Base-by-base conservation (phyloP, 2,888 invertebrate species). In the Brachypalpus laphriformis region DNA sequence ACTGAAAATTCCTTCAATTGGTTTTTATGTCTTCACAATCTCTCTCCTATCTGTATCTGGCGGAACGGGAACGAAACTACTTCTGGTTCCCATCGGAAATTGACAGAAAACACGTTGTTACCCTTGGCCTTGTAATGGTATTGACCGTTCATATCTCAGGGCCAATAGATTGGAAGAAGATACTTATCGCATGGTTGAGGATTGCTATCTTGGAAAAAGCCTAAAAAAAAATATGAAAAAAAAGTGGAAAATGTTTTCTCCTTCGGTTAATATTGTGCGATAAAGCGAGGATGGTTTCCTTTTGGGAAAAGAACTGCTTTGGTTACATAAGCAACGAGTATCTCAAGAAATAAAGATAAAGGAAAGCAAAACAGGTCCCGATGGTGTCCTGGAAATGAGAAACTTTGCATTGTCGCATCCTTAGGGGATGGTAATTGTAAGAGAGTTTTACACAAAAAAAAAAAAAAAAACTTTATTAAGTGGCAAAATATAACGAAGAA, bases 341-440 rank as follows among this genome's bases (percentile, higher is more conserved):
- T 18, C 56, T 34, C 42, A 45, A 54, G 31, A 2, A 18, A 37
- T 65, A 16, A 45, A 74, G 63, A 42, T 63, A 45, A 9, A 28
- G 34, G n/a, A n/a, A 65, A 65, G 45, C 20, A 22, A 56, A 56
- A 34, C 45, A 2, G 45, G 31, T 57, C 75, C 57, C 65, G 22
- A 9, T 47, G 47, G 47, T 16, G 47, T 16, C 34, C 20, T 47
- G 57, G 47, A 66, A 66, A 66, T 66, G 65, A 75, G 57, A 66
- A 57, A 66, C 75, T 75, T 75, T 75, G 37, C 57, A 75, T 75
- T 75, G 56, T 65, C 75, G 37, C 75, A 66, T 75, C 75, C 75
- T 57, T 54, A 47, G 11, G 65, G 65, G 16, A 20, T 16, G 11
- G 16, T 47, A 40, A 18, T 40, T 34, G 54, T 25, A 18, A 22